These are phyloP conservation scores for Linyphia triangularis DNA, from an alignment of 2,888 invertebrate genomes.

Conservation along the genomic window DNA sequence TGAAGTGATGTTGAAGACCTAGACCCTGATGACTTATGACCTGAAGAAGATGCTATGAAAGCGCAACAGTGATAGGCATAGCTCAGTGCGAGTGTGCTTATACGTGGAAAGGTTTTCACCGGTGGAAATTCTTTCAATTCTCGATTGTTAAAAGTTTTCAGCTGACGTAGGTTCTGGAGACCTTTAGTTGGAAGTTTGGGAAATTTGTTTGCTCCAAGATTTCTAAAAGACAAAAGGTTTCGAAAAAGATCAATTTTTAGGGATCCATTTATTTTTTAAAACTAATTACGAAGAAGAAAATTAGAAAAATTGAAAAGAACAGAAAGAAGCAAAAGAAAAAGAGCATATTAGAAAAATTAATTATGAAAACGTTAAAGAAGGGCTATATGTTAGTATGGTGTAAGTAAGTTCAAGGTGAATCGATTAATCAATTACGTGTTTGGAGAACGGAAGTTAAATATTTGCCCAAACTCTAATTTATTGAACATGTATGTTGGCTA, in stretches of 20 bases:
- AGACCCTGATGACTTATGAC: not conserved
- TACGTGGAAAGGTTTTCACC: constrained; percentile 90
- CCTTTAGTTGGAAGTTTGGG: constrained; percentile 90
- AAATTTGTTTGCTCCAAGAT: constrained; percentile 94
- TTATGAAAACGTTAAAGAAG: too few species aligned
- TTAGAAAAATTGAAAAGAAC: too few species aligned
- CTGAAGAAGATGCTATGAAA: constrained; percentile 81
- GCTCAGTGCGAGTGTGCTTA: constrained; percentile 90
- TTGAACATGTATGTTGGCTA: too few species aligned
- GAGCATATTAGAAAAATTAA: too few species aligned
- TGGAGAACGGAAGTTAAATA: too few species aligned
- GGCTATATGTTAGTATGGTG: too few species aligned
- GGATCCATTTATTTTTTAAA: not conserved
- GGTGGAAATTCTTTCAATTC: constrained; percentile 91
- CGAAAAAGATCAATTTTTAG: not conserved
- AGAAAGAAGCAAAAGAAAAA: not conserved
- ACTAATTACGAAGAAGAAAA: not conserved
- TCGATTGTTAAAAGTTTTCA: constrained; percentile 96
- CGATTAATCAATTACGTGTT: too few species aligned
- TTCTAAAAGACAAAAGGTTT: constrained; percentile 83
- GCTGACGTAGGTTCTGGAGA: constrained; percentile 87
- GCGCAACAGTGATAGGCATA: constrained; percentile 98
- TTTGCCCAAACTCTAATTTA: too few species aligned
- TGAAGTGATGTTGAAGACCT: constrained; percentile 56
- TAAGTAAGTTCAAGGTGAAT: too few species aligned